Evolutionary conservation across 2,113 vertebrate genomes (phyloP).

Genomic region (Thamnaconus septentrionalis): DNA sequence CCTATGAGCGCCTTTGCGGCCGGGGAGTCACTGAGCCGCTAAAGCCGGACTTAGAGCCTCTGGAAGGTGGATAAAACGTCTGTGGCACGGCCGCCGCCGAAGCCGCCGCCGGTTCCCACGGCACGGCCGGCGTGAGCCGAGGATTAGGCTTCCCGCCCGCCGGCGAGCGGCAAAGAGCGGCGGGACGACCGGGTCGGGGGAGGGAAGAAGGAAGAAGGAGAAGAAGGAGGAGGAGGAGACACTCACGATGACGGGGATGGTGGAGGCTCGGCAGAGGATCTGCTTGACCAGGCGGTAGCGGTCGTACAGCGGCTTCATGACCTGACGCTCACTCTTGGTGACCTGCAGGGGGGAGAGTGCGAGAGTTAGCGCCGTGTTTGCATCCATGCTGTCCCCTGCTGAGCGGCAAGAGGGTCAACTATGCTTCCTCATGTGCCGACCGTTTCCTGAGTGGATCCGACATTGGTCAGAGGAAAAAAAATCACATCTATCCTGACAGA

Average conservation of each 20-base stretch:
- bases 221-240: neutral
- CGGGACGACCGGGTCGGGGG: neutral
- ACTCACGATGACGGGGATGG: constrained; percentile 95
- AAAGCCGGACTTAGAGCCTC: constrained; percentile 33
- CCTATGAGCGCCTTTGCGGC: constrained; percentile 29
- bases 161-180: neutral
- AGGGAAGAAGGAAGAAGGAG: neutral
- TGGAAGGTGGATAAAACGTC: constrained; percentile 13
- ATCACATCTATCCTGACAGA: neutral
- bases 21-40: constrained; percentile 24
- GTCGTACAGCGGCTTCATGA: constrained; percentile 97
- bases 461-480: constrained; percentile 1
- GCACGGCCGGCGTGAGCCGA: constrained; percentile 14
- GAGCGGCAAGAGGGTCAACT: no score
- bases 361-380: constrained; percentile 8
- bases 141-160: constrained; percentile 33
- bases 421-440: neutral
- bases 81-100: constrained; percentile 15
- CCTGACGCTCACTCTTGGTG: constrained; percentile 88
- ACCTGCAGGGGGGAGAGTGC: constrained; percentile 71
- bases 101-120: constrained; percentile 14
- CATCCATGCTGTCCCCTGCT: neutral
- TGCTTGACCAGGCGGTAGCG: constrained; percentile 95
- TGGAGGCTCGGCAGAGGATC: constrained; percentile 89
- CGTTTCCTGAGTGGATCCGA: constrained; percentile 4